Percentiles rank a stretch among this genome's conserved stretches.
Evolutionary conservation across 1,140 invertebrate species (phyloP).

Genomic region (Drosophila elegans): DNA sequence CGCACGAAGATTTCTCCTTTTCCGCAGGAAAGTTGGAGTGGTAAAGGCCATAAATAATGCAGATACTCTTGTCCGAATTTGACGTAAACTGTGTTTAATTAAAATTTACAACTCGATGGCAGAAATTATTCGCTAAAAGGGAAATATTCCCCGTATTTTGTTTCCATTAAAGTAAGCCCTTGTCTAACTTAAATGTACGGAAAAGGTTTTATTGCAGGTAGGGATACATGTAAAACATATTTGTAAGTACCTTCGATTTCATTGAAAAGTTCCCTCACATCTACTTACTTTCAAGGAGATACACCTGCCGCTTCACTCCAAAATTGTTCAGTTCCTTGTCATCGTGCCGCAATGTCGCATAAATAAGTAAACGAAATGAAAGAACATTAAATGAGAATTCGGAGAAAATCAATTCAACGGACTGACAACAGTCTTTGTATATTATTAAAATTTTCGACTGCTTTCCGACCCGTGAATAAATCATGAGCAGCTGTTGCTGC

Average conservation of each 20-base stretch:
- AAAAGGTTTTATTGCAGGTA: neutral
- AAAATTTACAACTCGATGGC: conserved; percentile 58
- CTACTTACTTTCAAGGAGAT: neutral
- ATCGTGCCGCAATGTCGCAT: conserved; percentile 19
- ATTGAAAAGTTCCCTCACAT: conserved; percentile 10
- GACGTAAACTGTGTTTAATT: conserved; percentile 73
- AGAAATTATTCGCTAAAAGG: neutral
- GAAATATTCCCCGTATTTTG: neutral
- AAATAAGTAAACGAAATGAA: conserved; percentile 45
- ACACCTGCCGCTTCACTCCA: neutral
- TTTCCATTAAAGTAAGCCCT: too few relatives aligned
- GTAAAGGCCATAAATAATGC: conserved; percentile 65
- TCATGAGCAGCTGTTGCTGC: conserved; percentile 56
- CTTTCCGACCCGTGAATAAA: conserved; percentile 25
- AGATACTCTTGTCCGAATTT: conserved; percentile 63
- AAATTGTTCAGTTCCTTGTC: conserved; percentile 17
- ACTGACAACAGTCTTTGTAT: conserved; percentile 45
- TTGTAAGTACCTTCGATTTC: neutral
- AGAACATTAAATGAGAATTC: conserved; percentile 48
- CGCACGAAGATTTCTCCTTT: conserved; percentile 35
- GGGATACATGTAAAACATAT: neutral
- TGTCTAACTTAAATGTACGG: neutral
- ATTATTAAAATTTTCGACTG: conserved; percentile 55
- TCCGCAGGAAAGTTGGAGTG: neutral
- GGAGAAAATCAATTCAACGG: conserved; percentile 66